Percentiles rank a stretch among this genome's conserved stretches.
Conservation (phyloP, 2,888 invertebrate genomes). For the Euspilapteryx auroguttella region DNA sequence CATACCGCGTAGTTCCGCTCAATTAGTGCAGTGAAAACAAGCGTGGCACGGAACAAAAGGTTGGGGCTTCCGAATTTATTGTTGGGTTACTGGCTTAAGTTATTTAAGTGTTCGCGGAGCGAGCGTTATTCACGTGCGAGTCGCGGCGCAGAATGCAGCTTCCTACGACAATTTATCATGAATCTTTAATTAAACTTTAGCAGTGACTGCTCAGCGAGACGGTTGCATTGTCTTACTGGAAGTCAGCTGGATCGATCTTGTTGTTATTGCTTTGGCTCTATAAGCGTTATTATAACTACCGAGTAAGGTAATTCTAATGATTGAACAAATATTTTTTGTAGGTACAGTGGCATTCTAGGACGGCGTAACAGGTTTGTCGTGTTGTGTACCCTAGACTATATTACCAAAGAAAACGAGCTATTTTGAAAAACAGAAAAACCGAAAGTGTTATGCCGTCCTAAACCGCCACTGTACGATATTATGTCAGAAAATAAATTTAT, state of each 20-base stretch:
- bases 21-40: slow-evolving; percentile 43
- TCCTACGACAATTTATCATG: slow-evolving; percentile 58
- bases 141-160: slow-evolving; percentile 45
- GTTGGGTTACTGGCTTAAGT: slow-evolving; percentile 49
- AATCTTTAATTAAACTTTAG: slow-evolving; percentile 60
- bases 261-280: slow-evolving; percentile 2
- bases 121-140: slow-evolving; percentile 49
- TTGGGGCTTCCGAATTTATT: slow-evolving; percentile 48
- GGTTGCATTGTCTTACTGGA: slow-evolving; percentile 35
- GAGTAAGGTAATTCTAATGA: too few relatives aligned
- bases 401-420: too few relatives aligned
- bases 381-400: too few relatives aligned
- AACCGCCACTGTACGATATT: too few relatives aligned
- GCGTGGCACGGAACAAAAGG: slow-evolving; percentile 35
- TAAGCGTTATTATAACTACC: too few relatives aligned
- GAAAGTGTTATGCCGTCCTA: too few relatives aligned
- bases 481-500: too few relatives aligned
- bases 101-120: slow-evolving; percentile 47
- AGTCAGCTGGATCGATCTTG: slow-evolving; percentile 15
- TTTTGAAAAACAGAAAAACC: too few relatives aligned
- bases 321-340: too few relatives aligned
- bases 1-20: slow-evolving; percentile 36
- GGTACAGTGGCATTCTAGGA: too few relatives aligned
- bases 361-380: too few relatives aligned
- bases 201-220: slow-evolving; percentile 33